Percentiles rank a stretch among this genome's conserved stretches.
Conservation (phyloP, 2,113 vertebrate genomes). For the Muntiacus muntjak region DNA sequence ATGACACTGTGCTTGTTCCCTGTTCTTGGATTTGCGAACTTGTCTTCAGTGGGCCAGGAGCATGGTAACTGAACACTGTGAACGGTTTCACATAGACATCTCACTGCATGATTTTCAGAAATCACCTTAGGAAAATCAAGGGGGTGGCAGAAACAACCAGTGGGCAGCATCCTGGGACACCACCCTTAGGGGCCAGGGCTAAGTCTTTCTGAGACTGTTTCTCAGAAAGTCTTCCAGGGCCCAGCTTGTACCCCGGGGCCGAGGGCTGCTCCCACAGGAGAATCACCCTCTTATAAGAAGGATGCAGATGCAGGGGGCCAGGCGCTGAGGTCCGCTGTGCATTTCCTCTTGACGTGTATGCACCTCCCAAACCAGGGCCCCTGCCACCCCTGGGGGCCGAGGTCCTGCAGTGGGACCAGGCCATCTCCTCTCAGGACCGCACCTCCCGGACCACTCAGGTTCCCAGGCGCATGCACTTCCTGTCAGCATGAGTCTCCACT, state of each 20-base stretch:
- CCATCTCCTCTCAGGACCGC: no score
- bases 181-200: rapidly evolving
- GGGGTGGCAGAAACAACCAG: not conserved
- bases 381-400: rapidly evolving
- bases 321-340: rapidly evolving
- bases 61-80: rapidly evolving
- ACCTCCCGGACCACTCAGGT: not conserved
- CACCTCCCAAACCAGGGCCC: not conserved
- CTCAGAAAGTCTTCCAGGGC: not conserved
- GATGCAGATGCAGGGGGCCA: not conserved
- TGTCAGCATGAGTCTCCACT: rapidly evolving
- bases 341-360: not conserved
- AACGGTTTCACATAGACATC: not conserved
- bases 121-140: not conserved
- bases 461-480: no score
- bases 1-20: rapidly evolving
- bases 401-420: not conserved
- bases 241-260: no score
- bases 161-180: not conserved
- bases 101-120: not conserved
- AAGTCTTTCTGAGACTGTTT: not conserved
- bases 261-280: not conserved
- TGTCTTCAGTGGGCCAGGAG: not conserved
- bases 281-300: not conserved
- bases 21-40: not conserved